Percentiles rank a stretch among this genome's conserved stretches.
Conservation (phyloP, 1,140 invertebrate species). For the Drosophila mojavensis region DNA sequence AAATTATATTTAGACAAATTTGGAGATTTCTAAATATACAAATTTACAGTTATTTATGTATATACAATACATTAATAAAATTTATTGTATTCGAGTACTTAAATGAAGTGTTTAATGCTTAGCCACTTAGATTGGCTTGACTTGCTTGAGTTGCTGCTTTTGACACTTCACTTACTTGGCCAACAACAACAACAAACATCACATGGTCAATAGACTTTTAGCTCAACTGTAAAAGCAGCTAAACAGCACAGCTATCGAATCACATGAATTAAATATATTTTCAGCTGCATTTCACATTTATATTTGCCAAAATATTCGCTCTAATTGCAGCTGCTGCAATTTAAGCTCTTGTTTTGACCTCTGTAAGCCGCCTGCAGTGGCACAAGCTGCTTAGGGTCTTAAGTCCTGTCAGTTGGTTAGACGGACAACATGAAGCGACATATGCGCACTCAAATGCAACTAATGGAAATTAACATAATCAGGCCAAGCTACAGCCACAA, state of each 20-base stretch:
- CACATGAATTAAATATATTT: not conserved
- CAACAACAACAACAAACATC: not conserved
- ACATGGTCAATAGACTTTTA: conserved; percentile 3
- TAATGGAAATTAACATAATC: conserved; percentile 20
- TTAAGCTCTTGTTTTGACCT: conserved; percentile 2
- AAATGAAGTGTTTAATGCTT: not conserved
- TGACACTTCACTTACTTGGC: conserved; percentile 18
- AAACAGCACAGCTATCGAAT: not conserved
- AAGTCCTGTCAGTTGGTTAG: conserved; percentile 15
- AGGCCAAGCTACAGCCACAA: not conserved
- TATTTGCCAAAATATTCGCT: not conserved
- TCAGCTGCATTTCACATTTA: not conserved
- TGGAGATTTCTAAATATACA: too few species aligned
- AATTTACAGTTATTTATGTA: too few species aligned
- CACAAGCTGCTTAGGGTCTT: conserved; percentile 25
- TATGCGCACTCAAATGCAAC: conserved; percentile 1
- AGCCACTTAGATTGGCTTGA: not conserved
- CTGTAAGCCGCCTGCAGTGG: not conserved
- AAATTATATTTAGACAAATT: too few species aligned
- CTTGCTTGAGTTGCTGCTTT: conserved; percentile 25
- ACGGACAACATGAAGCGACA: conserved; percentile 2
- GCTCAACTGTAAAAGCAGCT: not conserved
- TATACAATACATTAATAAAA: too few species aligned
- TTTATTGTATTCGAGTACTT: too few species aligned
- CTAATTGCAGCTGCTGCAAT: conserved; percentile 4